Conservation (phyloP, 2,113 vertebrate species). For the Pluvianellus socialis region DNA sequence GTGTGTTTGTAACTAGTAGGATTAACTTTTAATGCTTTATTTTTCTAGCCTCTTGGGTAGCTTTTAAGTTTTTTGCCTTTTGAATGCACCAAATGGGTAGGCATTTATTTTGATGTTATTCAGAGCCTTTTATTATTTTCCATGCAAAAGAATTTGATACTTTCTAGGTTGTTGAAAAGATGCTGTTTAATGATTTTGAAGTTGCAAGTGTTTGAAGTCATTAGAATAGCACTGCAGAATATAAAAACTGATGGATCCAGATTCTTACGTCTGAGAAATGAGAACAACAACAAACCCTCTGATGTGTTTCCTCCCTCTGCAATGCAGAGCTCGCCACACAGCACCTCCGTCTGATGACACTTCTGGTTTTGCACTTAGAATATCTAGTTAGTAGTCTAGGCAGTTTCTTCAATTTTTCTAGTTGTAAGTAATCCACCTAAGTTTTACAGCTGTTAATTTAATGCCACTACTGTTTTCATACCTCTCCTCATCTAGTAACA, state of each 20-base stretch:
- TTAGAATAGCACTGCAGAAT: neutral
- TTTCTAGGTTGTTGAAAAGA: slow-evolving; percentile 16
- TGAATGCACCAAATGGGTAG: neutral
- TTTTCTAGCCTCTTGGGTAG: neutral
- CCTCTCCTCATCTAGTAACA: neutral
- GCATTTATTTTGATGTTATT: neutral
- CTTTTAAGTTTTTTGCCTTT: neutral
- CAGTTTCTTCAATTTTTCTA: neutral
- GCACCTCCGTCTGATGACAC: neutral
- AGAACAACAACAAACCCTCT: neutral
- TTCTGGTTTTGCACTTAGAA: neutral
- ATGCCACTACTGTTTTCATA: neutral
- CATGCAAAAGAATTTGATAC: neutral
- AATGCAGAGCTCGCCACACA: neutral
- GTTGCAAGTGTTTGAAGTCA: slow-evolving; percentile 27
- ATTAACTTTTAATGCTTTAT: neutral
- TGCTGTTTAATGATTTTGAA: slow-evolving; percentile 20
- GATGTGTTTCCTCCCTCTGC: slow-evolving; percentile 17
- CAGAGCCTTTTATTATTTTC: neutral
- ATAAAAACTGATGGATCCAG: slow-evolving; percentile 9
- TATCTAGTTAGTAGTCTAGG: neutral
- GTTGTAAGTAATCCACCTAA: neutral
- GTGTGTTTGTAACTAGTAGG: neutral
- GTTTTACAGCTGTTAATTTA: neutral
- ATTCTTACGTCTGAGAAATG: neutral